Base-by-base conservation (phyloP, 1,140 invertebrate species). In the Bombus consobrinus region DNA sequence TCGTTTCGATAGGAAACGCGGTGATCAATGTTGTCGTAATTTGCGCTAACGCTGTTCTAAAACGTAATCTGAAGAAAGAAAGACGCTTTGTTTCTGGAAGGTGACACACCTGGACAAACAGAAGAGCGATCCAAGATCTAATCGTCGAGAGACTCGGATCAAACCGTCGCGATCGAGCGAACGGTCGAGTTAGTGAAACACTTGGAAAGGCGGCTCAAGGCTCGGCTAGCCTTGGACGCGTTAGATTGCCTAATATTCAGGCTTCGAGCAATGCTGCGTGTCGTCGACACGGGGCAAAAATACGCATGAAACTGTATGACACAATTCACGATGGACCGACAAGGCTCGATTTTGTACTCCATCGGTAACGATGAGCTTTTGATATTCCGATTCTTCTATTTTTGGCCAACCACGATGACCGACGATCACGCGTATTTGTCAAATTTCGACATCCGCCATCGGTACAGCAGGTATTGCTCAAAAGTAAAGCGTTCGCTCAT, bases 211-310 rank as follows among this genome's bases (percentile, higher is more conserved):
- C 91, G 90, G 92, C 93, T 95, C 94, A 95, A 95, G 94, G 94
- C 94, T 94, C 85, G 88, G 88, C 88, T 95, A 95, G 94, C 94
- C 94, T 95, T 95, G 94, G 93, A 95, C 94, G 94, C 92, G 91
- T 95, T 95, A 95, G 94, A 95, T 95, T 95, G 94, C 94, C 94
- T 93, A 95, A 95, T 95, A 95, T 95, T 95, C 92, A 91, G 90
- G 88, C 91, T 92, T 89, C 88, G 90, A 90, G 87, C 74, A 87
- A 82, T 81, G 69, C 83, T 88, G 79, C 76, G 85, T 90, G 88
- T 89, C 88, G 86, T 82, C 64, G 78, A 78, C 80, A 89, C 73
- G 57, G 86, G 83, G 81, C 68, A 87, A 88, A 89, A 88, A 91
- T 88, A 92, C 81, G 76, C 88, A 87, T 91, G 89, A 92, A 93